Percentiles rank a stretch among this genome's conserved stretches.
phyloP scores from a whole-genome alignment of 2,797 vertebrate species.

The Lacerta agilis region DNA sequence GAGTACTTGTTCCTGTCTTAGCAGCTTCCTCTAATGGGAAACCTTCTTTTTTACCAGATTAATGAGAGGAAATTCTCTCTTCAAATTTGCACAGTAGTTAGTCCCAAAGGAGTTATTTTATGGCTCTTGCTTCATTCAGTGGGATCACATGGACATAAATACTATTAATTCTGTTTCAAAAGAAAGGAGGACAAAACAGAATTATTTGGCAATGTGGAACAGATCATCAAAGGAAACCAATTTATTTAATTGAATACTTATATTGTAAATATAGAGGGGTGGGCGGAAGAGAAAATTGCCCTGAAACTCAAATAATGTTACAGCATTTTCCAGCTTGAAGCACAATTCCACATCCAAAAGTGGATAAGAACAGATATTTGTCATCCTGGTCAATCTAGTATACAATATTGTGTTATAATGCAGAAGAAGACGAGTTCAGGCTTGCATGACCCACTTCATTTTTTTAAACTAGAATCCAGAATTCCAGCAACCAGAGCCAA shows the following conservation, averaged over 20 bases:
- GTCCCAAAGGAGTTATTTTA: conserved; percentile 16
- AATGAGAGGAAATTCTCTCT: conserved; percentile 19
- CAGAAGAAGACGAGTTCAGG: background rate
- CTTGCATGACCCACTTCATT: background rate
- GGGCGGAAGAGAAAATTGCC: background rate
- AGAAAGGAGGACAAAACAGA: background rate
- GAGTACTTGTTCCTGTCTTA: background rate
- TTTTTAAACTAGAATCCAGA: background rate
- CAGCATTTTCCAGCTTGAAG: background rate
- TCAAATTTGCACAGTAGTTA: conserved; percentile 3
- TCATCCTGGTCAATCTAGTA: background rate
- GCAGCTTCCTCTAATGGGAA: background rate
- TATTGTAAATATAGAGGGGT: background rate
- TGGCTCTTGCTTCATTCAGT: background rate
- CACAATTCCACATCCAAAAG: background rate
- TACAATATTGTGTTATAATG: background rate
- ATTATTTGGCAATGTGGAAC: background rate
- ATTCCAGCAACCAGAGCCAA: too few species aligned
- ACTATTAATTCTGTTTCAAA: background rate
- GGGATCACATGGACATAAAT: background rate
- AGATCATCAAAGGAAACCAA: background rate
- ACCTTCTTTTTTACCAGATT: conserved; percentile 6
- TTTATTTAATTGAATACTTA: background rate
- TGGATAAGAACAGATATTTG: background rate
- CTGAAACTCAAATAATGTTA: background rate